These are phyloP conservation scores for Allolobophora icterica DNA, from an alignment of 2,888 invertebrate species.

Conservation along the genomic window DNA sequence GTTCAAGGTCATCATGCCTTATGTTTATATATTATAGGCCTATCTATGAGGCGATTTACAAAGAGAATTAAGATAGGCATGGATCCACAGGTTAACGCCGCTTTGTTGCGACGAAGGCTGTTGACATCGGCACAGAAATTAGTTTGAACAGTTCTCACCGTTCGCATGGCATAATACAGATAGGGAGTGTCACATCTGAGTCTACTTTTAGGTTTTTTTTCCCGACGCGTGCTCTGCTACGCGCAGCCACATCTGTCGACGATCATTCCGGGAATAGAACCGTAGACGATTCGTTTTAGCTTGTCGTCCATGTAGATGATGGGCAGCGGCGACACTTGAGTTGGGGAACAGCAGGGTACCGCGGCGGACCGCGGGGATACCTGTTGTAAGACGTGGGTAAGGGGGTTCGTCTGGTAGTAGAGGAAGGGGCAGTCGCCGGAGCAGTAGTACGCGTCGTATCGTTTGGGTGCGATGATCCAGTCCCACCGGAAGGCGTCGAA, in stretches of 20 bases:
- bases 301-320: conserved; percentile 40
- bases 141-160: no score
- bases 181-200: neutral
- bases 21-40: no score
- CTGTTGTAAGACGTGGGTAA: conserved; percentile 61
- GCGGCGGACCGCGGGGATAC: conserved; percentile 53
- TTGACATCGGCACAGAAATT: no score
- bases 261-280: conserved; percentile 39
- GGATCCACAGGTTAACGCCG: no score
- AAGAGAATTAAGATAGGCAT: no score
- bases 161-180: neutral
- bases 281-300: conserved; percentile 30
- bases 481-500: conserved; percentile 96
- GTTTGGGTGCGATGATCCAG: conserved; percentile 94
- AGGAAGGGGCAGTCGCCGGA: conserved; percentile 90
- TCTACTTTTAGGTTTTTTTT: neutral
- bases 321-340: conserved; percentile 59
- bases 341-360: conserved; percentile 89
- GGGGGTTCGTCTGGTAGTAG: conserved; percentile 29
- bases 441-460: conserved; percentile 94
- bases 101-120: no score
- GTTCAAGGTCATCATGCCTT: no score
- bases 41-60: no score
- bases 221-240: neutral
- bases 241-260: conserved; percentile 41